These are phyloP conservation scores for Gymnobelideus leadbeateri DNA, from an alignment of 2,113 vertebrate genomes.

Conservation along the genomic window DNA sequence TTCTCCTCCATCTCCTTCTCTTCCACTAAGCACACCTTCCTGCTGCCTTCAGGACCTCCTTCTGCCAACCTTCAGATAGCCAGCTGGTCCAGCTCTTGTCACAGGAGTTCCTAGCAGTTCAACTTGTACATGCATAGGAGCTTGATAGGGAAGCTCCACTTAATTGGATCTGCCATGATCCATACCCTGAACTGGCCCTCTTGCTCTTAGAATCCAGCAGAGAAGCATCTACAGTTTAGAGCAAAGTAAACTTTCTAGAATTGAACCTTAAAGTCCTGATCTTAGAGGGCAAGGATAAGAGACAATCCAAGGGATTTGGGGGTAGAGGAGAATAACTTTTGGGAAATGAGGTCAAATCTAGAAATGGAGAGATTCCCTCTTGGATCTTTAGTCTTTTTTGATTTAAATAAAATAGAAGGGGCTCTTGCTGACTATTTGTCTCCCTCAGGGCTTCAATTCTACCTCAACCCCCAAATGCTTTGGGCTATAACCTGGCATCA, in stretches of 20 bases:
- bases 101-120: not conserved
- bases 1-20: too few relatives aligned
- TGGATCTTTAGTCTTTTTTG: not conserved
- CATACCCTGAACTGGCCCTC: not conserved
- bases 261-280: not conserved
- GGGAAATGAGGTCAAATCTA: not conserved
- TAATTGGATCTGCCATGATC: not conserved
- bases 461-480: not conserved
- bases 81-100: not conserved
- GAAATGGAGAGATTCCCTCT: not conserved
- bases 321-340: too few relatives aligned
- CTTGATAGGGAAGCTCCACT: not conserved
- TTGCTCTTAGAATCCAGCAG: not conserved
- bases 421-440: not conserved
- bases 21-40: too few relatives aligned
- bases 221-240: not conserved
- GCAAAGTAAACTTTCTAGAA: not conserved
- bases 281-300: not conserved
- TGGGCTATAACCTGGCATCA: not conserved
- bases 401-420: not conserved
- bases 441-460: not conserved
- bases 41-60: not conserved
- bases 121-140: not conserved
- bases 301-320: not conserved
- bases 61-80: not conserved